Conservation (phyloP, 2,797 vertebrate genomes). For the Anisognathus igniventris region DNA sequence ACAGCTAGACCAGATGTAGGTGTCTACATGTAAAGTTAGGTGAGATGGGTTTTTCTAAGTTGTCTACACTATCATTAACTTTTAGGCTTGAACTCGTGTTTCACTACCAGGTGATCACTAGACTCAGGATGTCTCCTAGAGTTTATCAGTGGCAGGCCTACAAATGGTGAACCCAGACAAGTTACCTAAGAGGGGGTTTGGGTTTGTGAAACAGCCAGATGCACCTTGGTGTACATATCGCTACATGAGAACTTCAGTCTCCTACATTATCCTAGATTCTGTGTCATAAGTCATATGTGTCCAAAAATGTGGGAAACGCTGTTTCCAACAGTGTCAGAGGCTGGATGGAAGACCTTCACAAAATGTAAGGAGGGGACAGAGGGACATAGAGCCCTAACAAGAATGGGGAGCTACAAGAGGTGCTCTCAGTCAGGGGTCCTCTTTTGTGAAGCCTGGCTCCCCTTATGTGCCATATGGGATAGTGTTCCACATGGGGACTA, state of each 20-base stretch:
- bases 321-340: not conserved
- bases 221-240: accelerated
- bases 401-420: not conserved
- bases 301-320: not conserved
- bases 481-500: not conserved
- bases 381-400: not conserved
- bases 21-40: not conserved
- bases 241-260: not conserved
- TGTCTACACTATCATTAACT: not conserved
- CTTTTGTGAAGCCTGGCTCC: not conserved
- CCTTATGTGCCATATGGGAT: accelerated
- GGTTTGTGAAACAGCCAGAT: not conserved
- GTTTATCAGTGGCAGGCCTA: not conserved
- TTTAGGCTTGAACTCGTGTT: not conserved
- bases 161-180: not conserved
- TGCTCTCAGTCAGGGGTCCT: not conserved
- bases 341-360: not conserved
- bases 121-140: not conserved
- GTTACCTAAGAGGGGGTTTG: not conserved
- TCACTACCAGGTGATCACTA: not conserved
- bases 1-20: not conserved
- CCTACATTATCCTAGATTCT: not conserved
- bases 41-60: not conserved
- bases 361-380: not conserved
- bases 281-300: not conserved